These are phyloP conservation scores for Pithys albifrons DNA, from an alignment of 2,113 vertebrate genomes.

Conservation along the genomic window DNA sequence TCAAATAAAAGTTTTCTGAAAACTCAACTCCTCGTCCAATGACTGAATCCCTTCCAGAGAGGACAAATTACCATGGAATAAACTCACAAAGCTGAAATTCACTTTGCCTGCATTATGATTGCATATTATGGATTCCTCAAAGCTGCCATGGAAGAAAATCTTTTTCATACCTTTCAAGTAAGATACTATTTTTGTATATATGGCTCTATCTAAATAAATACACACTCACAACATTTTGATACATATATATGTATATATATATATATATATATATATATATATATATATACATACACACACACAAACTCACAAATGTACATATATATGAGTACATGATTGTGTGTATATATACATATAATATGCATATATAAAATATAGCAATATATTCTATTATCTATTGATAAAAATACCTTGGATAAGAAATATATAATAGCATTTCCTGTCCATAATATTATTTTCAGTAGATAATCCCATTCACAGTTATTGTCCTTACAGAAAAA, in stretches of 20 bases:
- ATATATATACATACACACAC: fast-evolving
- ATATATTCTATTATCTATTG: not conserved
- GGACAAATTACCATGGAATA: not conserved
- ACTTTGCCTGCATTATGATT: not conserved
- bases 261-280: too few relatives aligned
- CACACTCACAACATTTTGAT: not conserved
- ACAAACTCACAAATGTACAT: too few relatives aligned
- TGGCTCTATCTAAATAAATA: not conserved
- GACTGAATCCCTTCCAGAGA: not conserved
- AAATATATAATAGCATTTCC: not conserved
- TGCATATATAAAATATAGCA: not conserved
- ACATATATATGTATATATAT: fast-evolving
- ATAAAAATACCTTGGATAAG: not conserved
- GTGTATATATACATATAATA: not conserved
- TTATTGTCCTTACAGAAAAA: not conserved
- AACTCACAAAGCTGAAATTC: not conserved
- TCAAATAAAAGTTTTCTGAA: not conserved
- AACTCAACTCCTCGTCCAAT: not conserved
- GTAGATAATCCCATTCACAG: not conserved
- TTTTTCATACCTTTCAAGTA: not conserved
- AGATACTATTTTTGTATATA: not conserved
- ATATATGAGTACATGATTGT: not conserved
- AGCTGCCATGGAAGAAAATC: not conserved
- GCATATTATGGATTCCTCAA: not conserved
- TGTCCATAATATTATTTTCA: not conserved